Evolutionary conservation across 2,888 invertebrate genomes (phyloP).

Genomic region (Adineta ricciae): DNA sequence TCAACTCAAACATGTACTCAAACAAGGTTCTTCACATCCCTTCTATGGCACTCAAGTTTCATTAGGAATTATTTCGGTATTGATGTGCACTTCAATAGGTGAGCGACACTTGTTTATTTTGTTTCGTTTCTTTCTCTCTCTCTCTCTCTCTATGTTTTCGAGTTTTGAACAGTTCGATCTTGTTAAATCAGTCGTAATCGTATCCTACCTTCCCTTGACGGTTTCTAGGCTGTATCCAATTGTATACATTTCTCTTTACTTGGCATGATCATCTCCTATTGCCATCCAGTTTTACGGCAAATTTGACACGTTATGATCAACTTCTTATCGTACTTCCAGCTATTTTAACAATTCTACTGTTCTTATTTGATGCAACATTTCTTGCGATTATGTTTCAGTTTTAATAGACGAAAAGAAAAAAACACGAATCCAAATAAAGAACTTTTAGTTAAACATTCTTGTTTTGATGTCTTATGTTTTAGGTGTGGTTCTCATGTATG

Average conservation of each 20-base stretch:
- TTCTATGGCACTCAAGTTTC: slow-evolving; percentile 15
- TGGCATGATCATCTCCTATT: not conserved
- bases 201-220: not conserved
- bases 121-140: not conserved
- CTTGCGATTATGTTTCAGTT: not conserved
- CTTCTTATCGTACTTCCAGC: not conserved
- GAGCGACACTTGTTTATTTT: not conserved
- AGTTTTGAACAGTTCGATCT: not conserved
- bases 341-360: not conserved
- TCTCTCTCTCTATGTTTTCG: not conserved
- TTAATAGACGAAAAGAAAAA: not conserved
- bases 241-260: not conserved
- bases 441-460: not conserved
- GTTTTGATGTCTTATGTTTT: not conserved
- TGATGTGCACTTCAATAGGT: not conserved
- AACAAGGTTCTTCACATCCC: not conserved
- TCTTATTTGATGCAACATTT: not conserved
- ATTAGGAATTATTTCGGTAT: not conserved
- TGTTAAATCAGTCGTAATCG: not conserved
- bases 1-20: not conserved
- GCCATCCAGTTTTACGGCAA: not conserved
- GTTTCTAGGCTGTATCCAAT: not conserved
- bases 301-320: not conserved
- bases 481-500: not conserved
- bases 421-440: not conserved